Conservation (phyloP, 2,113 vertebrate species). For the Eretmodus cyanostictus region DNA sequence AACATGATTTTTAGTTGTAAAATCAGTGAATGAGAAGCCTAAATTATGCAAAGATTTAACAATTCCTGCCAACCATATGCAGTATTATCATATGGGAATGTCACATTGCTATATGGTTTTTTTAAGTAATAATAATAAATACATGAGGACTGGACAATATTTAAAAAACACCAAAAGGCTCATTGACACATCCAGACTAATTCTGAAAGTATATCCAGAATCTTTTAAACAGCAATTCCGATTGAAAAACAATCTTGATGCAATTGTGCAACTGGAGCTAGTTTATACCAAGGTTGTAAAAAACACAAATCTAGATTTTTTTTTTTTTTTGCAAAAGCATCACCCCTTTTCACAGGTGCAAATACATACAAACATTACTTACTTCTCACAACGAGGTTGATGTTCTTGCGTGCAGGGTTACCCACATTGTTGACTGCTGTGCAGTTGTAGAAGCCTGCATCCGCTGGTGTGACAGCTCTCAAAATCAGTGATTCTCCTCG, state of each 20-base stretch:
- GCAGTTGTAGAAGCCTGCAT: constrained; percentile 93
- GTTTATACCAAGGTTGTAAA: background rate
- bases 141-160: background rate
- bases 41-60: background rate
- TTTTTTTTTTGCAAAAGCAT: background rate
- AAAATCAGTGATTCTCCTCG: constrained; percentile 79
- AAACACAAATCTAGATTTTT: background rate
- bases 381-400: constrained; percentile 88
- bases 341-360: background rate
- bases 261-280: background rate
- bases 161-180: background rate
- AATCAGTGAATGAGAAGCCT: background rate
- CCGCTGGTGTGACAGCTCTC: constrained; percentile 76
- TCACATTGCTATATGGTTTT: background rate
- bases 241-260: background rate
- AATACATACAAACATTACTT: constrained; percentile 8
- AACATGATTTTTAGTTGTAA: background rate
- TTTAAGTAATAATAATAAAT: background rate
- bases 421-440: constrained; percentile 94
- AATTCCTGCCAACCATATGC: background rate
- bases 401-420: constrained; percentile 90
- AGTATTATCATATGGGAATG: background rate
- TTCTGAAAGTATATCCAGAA: background rate
- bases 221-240: background rate
- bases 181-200: background rate